Conservation (phyloP, 2,888 invertebrate genomes). For the Cryptocephalus primarius region DNA sequence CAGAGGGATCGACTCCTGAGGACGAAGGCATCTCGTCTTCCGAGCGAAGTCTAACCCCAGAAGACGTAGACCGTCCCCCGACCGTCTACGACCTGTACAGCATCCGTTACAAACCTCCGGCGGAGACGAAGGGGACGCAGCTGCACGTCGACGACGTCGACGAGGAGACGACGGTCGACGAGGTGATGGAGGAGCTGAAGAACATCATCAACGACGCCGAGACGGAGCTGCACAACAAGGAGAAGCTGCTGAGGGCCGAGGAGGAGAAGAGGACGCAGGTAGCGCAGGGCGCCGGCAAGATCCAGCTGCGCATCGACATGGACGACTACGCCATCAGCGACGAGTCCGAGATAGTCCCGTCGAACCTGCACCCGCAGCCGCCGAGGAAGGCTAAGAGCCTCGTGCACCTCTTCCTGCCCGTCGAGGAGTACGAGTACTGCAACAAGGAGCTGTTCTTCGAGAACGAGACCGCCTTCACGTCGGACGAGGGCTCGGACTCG, state of each 20-base stretch:
- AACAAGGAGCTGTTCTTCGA: conserved; percentile 44
- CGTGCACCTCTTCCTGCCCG: conserved; percentile 54
- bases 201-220: conserved; percentile 80
- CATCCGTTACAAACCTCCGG: conserved; percentile 40
- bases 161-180: conserved; percentile 75
- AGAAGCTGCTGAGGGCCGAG: conserved; percentile 22
- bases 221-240: conserved; percentile 49
- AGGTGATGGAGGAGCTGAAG: conserved; percentile 74
- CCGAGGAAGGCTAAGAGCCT: conserved; percentile 64
- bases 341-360: conserved; percentile 62
- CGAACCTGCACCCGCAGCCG: conserved; percentile 69
- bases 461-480: conserved; percentile 49
- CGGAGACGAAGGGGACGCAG: conserved; percentile 24
- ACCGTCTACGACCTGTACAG: conserved; percentile 52
- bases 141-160: conserved; percentile 31
- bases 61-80: conserved; percentile 51
- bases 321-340: conserved; percentile 45
- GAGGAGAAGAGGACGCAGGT: conserved; percentile 26
- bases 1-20: conserved; percentile 64
- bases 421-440: conserved; percentile 41
- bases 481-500: conserved; percentile 61
- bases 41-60: conserved; percentile 66
- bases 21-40: conserved; percentile 85
- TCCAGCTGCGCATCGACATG: conserved; percentile 26
- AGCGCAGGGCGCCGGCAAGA: conserved; percentile 26